phyloP scores from a whole-genome alignment of 2,797 vertebrate genomes.

The Apogon hyalosoma region DNA sequence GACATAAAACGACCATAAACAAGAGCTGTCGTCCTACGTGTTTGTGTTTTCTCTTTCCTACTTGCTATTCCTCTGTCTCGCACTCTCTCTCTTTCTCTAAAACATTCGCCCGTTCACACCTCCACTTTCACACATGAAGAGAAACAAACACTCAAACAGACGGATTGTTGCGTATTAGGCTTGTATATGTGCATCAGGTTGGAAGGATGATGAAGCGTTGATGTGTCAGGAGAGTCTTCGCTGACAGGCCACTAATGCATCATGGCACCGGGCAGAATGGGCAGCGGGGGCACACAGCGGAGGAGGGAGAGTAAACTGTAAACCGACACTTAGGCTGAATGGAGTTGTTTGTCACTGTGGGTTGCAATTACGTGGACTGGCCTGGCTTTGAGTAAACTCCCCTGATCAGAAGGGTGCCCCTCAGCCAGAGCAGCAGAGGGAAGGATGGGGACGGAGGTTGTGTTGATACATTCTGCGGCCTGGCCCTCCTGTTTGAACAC shows the following conservation, averaged over 20 bases:
- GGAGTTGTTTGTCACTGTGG: conserved; percentile 76
- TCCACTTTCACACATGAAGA: conserved; percentile 25
- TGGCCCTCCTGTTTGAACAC: conserved; percentile 66
- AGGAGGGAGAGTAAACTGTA: conserved; percentile 64
- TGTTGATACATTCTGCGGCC: conserved; percentile 67
- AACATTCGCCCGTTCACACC: conserved; percentile 27
- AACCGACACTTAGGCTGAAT: conserved; percentile 72
- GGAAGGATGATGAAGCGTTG: conserved; percentile 56
- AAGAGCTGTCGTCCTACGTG: conserved; percentile 24
- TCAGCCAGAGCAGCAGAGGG: conserved; percentile 34
- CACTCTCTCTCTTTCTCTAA: conserved; percentile 23
- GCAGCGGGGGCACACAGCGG: conserved; percentile 45
- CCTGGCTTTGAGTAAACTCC: conserved; percentile 69
- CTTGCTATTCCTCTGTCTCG: conserved; percentile 44
- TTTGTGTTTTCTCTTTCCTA: conserved; percentile 29
- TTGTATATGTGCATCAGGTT: conserved; percentile 39
- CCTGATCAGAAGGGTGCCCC: conserved; percentile 68
- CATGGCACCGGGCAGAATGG: conserved; percentile 59
- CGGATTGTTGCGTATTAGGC: conserved; percentile 19
- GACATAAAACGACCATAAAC: conserved; percentile 45
- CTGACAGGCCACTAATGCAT: conserved; percentile 64
- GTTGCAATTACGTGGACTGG: conserved; percentile 68
- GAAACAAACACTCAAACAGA: conserved; percentile 47
- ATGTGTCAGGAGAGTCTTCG: conserved; percentile 55
- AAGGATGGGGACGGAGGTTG: conserved; percentile 15